Evolutionary conservation across 2,888 invertebrate genomes (phyloP), one percentile per base, ranked within the genome.

Genomic region (Ophion costatus): DNA sequence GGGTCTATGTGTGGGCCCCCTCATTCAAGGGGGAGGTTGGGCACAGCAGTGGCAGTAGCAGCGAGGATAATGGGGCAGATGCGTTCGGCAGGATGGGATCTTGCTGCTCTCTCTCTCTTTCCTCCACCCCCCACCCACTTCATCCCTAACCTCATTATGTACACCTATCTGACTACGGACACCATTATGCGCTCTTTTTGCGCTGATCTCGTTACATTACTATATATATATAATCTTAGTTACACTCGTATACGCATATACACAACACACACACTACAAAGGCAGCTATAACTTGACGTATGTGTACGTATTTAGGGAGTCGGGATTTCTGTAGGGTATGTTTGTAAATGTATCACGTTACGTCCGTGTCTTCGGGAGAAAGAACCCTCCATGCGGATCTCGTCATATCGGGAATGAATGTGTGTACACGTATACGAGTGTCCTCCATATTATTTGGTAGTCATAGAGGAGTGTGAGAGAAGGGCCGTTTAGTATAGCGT

Each of bases 401-500:
- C 51, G 9, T 64, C 71, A 14, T 75, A 61, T 64, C 45, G 45
- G 42, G 64, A 51, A 22, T 64, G 59, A 83, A 70, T 75, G 57
- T 29, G 56, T 70, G 64, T 79, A 69, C 38, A 51, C 17, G 59
- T 85, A 70, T 71, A 59, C 29, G 38, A 74, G 64, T 80, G 75
- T 61, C 59, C 79, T 63, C 74, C 73, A 80, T 85, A 80, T 80
- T 84, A 82, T 85, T 85, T 83, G 71, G 79, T 82, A 74, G 80
- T 78, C 71, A 75, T 29, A 71, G 82, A 59, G 67, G 42, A 11
- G 73, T 22, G 38, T 74, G 67, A 74, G 69, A 84, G 87, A 90
- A 90, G 91, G 89, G 92, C 91, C 93, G 92, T 93, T 93, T 93
- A 93, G 93, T 91, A 93, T 91, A 90, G 92, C 93, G 93, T 93